A percentile compares a stretch with the other conserved stretches of the same genome.
These are phyloP conservation scores for Drosophila anomelani DNA, from an alignment of 2,888 invertebrate species.

Conservation along the genomic window DNA sequence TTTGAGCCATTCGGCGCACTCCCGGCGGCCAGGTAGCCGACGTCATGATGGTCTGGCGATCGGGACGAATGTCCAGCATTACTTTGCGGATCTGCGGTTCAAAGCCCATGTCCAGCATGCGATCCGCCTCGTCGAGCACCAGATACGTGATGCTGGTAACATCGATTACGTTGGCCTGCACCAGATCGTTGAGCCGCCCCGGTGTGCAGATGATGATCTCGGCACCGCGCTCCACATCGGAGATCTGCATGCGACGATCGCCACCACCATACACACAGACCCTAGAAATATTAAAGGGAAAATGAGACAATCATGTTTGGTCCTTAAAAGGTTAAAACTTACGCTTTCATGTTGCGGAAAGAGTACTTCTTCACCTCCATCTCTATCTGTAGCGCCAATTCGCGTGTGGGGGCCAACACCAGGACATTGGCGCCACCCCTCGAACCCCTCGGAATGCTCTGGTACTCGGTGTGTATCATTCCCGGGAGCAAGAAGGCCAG, in stretches of 20 bases:
- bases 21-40: slow-evolving; percentile 97
- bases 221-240: slow-evolving; percentile 90
- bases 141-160: slow-evolving; percentile 93
- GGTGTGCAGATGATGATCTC: slow-evolving; percentile 98
- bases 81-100: slow-evolving; percentile 95
- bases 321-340: slow-evolving; percentile 71
- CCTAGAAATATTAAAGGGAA: slow-evolving; percentile 81
- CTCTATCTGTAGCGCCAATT: slow-evolving; percentile 96
- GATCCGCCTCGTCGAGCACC: slow-evolving; percentile 96
- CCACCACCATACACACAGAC: slow-evolving; percentile 97
- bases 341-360: slow-evolving; percentile 94
- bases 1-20: slow-evolving; percentile 93
- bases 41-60: slow-evolving; percentile 98
- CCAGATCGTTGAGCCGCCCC: slow-evolving; percentile 96
- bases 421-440: slow-evolving; percentile 94
- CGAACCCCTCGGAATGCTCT: slow-evolving; percentile 89
- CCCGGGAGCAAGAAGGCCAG: slow-evolving; percentile 97
- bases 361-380: slow-evolving; percentile 95
- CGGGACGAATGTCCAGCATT: slow-evolving; percentile 92
- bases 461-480: slow-evolving; percentile 95
- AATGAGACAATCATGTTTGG: accelerated
- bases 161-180: slow-evolving; percentile 89
- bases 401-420: slow-evolving; percentile 96
- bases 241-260: slow-evolving; percentile 91
- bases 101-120: slow-evolving; percentile 95